Base-by-base conservation (phyloP, 2,888 invertebrate genomes). In the Bugula neritina region DNA sequence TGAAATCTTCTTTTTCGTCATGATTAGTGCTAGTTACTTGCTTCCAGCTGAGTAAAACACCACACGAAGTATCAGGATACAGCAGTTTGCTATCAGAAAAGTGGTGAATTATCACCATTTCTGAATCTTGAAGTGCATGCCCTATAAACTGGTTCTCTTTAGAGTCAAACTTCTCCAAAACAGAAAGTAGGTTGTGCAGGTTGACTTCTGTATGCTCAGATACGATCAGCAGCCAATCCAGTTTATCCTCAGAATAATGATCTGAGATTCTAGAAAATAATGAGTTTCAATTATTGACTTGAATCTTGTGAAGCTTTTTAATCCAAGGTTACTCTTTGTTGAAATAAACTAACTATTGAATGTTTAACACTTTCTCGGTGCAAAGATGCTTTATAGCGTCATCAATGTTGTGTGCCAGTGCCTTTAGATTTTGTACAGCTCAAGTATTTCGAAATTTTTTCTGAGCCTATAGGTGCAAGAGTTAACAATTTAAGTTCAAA, bases 1-100 rank as follows among this genome's bases (percentile, higher is more conserved):
- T 89, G 84, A 93, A 93, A 78, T 91, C 90, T 0, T 75, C 73
- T 52, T 55, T 21, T 5, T 63, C 31, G 31, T 5, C 17, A 27
- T 63, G 21, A 31, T 13, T 21, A 2, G 10, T 63, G 10, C 10
- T 17, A 13, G 27, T 23, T n/a, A 71, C 3, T 5, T 34, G 54
- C 25, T n/a, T 2, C 43, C 57, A 55, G 23, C 71, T 71, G 21
- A 71, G 25, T 13, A 57, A 29, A 1, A 71, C 31, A 23, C 71
- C 71, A 25, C 71, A 54, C 3, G 54, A 71, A 5, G 57, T 23
- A 25, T 55, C 54, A 1, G 71, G 71, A 54, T 71, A 71, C 17
- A 34, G 21, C 21, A 55, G n/a, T 1, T 35, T 43, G 1, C 34
- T 55, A 54, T 71, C 34, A 31, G 29, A 23, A 54, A 23, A 71